Conservation (phyloP, 2,888 invertebrate species). For the Cephus nigrinus region DNA sequence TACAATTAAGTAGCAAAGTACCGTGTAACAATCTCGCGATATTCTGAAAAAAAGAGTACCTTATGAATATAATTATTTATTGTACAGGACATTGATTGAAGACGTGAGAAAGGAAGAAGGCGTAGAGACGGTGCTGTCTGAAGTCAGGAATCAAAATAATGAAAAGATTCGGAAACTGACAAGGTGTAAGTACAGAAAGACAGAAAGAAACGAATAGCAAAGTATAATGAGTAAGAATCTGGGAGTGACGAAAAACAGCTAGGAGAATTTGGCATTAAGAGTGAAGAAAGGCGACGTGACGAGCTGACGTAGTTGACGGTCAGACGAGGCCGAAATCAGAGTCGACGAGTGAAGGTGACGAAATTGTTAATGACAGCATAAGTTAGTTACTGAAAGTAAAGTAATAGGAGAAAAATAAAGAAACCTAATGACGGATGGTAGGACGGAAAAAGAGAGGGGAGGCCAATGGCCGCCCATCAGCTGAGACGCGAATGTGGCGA, state of each 20-base stretch:
- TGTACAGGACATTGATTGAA: not conserved
- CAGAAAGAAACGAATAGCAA: slow-evolving; percentile 26
- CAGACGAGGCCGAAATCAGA: not conserved
- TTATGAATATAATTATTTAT: not conserved
- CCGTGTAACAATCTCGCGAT: not conserved
- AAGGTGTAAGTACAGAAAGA: not conserved
- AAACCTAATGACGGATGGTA: slow-evolving; percentile 20
- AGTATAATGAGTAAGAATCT: slow-evolving; percentile 27
- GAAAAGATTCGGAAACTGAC: not conserved
- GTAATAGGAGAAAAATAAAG: slow-evolving; percentile 43
- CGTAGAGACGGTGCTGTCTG: not conserved
- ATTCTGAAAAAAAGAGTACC: not conserved
- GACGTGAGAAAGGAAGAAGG: not conserved
- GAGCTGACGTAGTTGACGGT: not conserved
- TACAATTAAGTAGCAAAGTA: not conserved
- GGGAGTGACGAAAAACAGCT: not conserved
- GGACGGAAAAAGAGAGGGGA: not conserved
- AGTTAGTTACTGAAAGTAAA: slow-evolving; percentile 22
- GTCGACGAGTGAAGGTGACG: not conserved
- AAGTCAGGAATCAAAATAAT: not conserved
- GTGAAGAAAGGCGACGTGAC: not conserved
- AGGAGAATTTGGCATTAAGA: not conserved
- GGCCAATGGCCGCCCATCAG: not conserved
- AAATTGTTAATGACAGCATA: slow-evolving; percentile 17
- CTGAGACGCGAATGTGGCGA: not conserved